These are phyloP conservation scores for Antedon mediterranea DNA, from an alignment of 53 echinoderm and acorn worm species.

Conservation along the genomic window DNA sequence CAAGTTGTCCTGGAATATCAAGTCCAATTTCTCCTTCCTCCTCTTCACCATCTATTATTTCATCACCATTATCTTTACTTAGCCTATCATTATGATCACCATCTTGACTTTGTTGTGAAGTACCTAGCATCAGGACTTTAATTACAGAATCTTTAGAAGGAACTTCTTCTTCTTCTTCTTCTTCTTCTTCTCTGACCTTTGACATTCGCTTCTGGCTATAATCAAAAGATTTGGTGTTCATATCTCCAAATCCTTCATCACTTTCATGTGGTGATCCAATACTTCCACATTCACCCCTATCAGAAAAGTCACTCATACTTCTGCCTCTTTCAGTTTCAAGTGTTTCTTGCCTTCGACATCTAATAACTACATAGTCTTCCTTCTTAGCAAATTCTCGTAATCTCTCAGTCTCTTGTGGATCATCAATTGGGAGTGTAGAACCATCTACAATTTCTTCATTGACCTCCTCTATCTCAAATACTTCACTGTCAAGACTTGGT, in stretches of 20 bases:
- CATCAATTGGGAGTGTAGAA: conserved; percentile 39
- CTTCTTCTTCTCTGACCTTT: neutral
- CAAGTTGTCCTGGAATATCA: conserved; percentile 40
- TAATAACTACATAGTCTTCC: conserved; percentile 78
- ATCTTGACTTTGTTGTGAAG: conserved; percentile 1
- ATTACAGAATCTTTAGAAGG: neutral
- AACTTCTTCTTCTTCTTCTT: neutral
- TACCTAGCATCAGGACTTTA: neutral
- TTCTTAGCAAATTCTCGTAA: conserved; percentile 66
- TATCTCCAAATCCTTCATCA: conserved; percentile 74
- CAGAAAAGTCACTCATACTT: conserved; percentile 61
- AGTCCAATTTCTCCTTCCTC: conserved; percentile 12
- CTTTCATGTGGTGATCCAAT: conserved; percentile 53
- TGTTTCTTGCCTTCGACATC: conserved; percentile 58
- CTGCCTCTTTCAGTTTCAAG: conserved; percentile 48
- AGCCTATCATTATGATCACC: neutral
- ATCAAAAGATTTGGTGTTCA: conserved; percentile 14
- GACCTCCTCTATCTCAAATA: conserved; percentile 83
- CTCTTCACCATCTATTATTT: conserved; percentile 5
- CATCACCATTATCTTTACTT: neutral
- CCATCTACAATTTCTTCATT: conserved; percentile 74
- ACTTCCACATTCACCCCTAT: conserved; percentile 26
- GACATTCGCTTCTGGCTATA: neutral
- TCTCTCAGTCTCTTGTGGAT: conserved; percentile 41
- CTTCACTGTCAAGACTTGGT: conserved; percentile 90